Evolutionary conservation across 2,888 invertebrate genomes (phyloP).

Genomic region (Steromphala cineraria): DNA sequence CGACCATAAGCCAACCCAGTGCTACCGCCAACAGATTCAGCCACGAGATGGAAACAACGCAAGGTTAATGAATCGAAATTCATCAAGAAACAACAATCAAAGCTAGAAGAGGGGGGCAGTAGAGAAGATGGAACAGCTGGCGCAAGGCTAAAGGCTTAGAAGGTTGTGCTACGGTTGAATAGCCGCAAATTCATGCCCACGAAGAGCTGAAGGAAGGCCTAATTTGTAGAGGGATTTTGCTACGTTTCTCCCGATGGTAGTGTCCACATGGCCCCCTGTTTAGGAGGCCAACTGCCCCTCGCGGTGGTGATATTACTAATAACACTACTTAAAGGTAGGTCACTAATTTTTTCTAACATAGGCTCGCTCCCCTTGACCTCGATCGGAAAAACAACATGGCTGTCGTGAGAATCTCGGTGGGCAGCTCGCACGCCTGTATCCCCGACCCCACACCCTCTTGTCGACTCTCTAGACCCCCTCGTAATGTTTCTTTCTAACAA

Average conservation of each 20-base stretch:
- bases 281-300: neutral
- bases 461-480: neutral
- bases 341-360: neutral
- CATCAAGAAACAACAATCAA: neutral
- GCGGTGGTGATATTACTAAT: neutral
- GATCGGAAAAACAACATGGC: slow-evolving; percentile 5
- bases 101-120: neutral
- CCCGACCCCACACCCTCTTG: neutral
- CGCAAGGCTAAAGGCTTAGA: slow-evolving; percentile 40
- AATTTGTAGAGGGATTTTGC: slow-evolving; percentile 6
- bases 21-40: no score
- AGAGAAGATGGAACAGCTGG: slow-evolving; percentile 16
- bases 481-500: no score
- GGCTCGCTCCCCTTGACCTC: neutral
- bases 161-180: slow-evolving; percentile 43
- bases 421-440: neutral
- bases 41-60: no score
- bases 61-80: no score
- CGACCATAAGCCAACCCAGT: no score
- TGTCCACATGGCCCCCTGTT: neutral
- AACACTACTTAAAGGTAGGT: neutral
- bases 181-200: slow-evolving; percentile 38
- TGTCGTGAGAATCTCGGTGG: neutral
- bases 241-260: neutral
- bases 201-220: neutral